Evolutionary conservation across 2,113 vertebrate species (phyloP), one percentile per base, ranked within the genome.

Genomic region (Heloderma charlesbogerti): DNA sequence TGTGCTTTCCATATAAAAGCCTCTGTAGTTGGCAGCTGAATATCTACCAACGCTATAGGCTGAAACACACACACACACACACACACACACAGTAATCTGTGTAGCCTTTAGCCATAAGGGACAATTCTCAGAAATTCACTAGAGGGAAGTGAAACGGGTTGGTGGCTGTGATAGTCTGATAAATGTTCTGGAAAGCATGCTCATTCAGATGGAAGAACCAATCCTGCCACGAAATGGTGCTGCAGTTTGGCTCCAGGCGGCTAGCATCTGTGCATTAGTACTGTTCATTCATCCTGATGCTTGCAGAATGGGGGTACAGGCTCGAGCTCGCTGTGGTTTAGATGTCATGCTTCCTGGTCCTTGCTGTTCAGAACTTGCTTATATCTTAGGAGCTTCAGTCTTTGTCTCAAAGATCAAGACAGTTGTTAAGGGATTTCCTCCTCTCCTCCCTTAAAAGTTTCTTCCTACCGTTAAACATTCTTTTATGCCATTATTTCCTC

Each of bases 171-270:
- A 88, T 96, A 96, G 96, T 97, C 93, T 95, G 96, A 93, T 97
- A 95, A 98, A 97, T 93, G 92, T 95, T 95, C 93, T 97, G 96
- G 97, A 98, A 97, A 96, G 93, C 93, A 93, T 95, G 96, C 89
- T 97, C 92, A 88, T 87, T 96, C 95, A 91, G 75, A 90, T 91
- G 96, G 95, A 97, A 96, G 94, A 97, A 93, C 88, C 93, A 92
- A 0, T 91, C 86, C 87, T 94, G 93, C 92, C 69, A 92, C 92
- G 95, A 86, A 96, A 90, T 83, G 94, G 90, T 95, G 91, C 86
- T 92, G 85, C 94, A 86, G 37, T 93, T 89, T 91, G 87, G 94
- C 97, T 96, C n/a, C 89, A 77, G 96, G 96, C 96, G 88, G 86
- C 86, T 83, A 91, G 91, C 95, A 92, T 96, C 96, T 96, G 96